Conservation (phyloP, 2,888 invertebrate species). For the Diarsia mendica region DNA sequence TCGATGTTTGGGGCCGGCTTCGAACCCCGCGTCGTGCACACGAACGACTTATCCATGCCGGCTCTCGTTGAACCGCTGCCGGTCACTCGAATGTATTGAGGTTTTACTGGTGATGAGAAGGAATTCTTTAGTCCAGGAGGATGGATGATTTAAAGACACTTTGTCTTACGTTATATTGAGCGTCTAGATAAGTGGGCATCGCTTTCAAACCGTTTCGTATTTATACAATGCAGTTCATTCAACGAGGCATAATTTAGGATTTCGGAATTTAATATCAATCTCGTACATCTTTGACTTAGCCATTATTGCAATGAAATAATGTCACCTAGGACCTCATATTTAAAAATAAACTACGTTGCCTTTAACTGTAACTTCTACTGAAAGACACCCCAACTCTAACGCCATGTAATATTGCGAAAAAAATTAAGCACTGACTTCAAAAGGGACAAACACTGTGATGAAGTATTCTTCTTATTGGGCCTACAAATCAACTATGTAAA, state of each 20-base stretch:
- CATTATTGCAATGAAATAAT: not conserved
- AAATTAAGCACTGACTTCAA: not conserved
- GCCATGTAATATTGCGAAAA: not conserved
- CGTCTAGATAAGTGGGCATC: not conserved
- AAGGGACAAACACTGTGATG: not conserved
- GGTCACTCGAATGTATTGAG: slow-evolving; percentile 93
- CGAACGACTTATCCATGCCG: slow-evolving; percentile 93
- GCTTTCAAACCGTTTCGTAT: not conserved
- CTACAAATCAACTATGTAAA: too few species aligned
- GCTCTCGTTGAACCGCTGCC: slow-evolving; percentile 93
- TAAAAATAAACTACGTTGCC: not conserved
- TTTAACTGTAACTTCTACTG: not conserved
- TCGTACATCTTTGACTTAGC: not conserved
- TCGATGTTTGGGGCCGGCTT: slow-evolving; percentile 95
- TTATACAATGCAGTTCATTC: not conserved
- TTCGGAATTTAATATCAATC: not conserved
- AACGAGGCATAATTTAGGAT: not conserved
- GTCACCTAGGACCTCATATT: not conserved
- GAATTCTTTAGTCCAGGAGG: not conserved
- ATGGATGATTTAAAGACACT: not conserved
- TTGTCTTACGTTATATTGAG: not conserved
- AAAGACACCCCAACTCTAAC: too few species aligned
- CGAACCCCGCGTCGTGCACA: slow-evolving; percentile 95
- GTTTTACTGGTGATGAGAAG: slow-evolving; percentile 92
- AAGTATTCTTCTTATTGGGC: too few species aligned